These are phyloP conservation scores for Petrophora chlorosata DNA, from an alignment of 2,888 invertebrate species.

Conservation along the genomic window DNA sequence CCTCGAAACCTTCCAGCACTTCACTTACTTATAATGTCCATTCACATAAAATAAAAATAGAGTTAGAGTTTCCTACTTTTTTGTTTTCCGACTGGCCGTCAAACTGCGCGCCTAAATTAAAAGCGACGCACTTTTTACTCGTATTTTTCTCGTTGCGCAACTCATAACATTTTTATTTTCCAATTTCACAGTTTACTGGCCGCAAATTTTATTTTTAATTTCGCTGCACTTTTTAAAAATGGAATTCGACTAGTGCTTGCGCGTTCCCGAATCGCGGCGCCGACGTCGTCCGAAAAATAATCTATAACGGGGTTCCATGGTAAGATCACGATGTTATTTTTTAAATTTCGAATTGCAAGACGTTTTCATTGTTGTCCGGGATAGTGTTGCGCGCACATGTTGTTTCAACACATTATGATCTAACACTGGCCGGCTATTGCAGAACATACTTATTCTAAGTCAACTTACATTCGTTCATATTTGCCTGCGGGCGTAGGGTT, in stretches of 20 bases:
- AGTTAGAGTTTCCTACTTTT: constrained; percentile 10
- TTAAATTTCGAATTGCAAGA: constrained; percentile 49
- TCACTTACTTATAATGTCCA: constrained; percentile 27
- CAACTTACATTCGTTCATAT: constrained; percentile 85
- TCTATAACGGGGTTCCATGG: constrained; percentile 28
- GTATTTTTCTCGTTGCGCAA: constrained; percentile 60
- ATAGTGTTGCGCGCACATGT: constrained; percentile 77
- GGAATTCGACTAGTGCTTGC: constrained; percentile 32
- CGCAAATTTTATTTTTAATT: constrained; percentile 28
- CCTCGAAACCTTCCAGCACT: constrained; percentile 28
- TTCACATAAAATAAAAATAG: constrained; percentile 16
- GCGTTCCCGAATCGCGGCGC: constrained; percentile 18
- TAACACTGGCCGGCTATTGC: constrained; percentile 83
- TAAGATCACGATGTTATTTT: constrained; percentile 33
- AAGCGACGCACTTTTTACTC: constrained; percentile 44
- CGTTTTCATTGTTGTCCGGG: constrained; percentile 71
- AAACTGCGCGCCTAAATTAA: constrained; percentile 46
- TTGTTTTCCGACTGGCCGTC: constrained; percentile 1
- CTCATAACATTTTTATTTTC: constrained; percentile 56
- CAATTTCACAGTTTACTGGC: constrained; percentile 62
- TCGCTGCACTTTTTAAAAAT: constrained; percentile 27
- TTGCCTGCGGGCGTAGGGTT: constrained; percentile 83
- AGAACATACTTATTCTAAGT: constrained; percentile 84
- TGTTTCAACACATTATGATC: constrained; percentile 83
- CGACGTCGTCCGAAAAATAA: constrained; percentile 30